A percentile compares a stretch with the other conserved stretches of the same genome.
Conservation (phyloP, 2,888 invertebrate species). For the Helleia helle region DNA sequence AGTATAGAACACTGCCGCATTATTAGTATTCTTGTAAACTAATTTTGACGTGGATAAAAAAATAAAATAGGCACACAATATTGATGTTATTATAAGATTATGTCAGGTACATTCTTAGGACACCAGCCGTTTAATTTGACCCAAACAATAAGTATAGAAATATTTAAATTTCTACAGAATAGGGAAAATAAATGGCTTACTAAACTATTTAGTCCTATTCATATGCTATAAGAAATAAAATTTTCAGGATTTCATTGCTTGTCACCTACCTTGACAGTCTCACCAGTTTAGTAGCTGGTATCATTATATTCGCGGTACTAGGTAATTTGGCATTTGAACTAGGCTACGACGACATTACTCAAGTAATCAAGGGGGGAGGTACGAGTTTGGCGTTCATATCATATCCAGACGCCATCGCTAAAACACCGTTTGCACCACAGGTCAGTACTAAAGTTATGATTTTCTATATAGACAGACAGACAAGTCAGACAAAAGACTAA, state of each 20-base stretch:
- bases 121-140: no score
- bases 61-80: no score
- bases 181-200: no score
- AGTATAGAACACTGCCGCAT: no score
- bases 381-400: constrained; percentile 88
- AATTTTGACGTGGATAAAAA: no score
- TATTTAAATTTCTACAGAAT: no score
- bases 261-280: constrained; percentile 87
- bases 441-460: constrained; percentile 38
- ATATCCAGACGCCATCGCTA: constrained; percentile 87
- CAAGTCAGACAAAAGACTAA: no score
- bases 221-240: not conserved
- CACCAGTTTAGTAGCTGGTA: constrained; percentile 86
- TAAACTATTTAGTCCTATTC: not conserved
- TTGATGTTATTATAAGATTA: no score
- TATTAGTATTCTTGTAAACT: no score
- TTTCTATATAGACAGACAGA: no score
- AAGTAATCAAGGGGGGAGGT: constrained; percentile 81
- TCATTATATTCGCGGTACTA: constrained; percentile 87
- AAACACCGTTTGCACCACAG: constrained; percentile 83
- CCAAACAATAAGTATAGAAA: no score
- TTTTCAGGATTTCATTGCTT: constrained; percentile 82
- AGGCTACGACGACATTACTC: constrained; percentile 72
- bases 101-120: no score
- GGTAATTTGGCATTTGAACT: constrained; percentile 84